Evolutionary conservation across 2,888 invertebrate species (phyloP).

Genomic region (Eulithis prunata): DNA sequence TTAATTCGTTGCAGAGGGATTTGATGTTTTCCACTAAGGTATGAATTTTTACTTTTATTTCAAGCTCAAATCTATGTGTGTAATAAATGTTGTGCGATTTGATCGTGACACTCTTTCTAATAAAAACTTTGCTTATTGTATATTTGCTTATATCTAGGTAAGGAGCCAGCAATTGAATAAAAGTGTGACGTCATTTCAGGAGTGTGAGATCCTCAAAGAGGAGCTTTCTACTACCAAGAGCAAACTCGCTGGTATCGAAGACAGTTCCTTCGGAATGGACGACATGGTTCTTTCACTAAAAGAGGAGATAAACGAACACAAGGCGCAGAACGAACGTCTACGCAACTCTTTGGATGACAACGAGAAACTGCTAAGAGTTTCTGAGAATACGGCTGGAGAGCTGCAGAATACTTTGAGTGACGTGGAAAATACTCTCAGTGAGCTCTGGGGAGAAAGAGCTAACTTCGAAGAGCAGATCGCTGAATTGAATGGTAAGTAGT

Average conservation of each 20-base stretch:
- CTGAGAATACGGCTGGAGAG: constrained; percentile 92
- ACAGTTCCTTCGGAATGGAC: constrained; percentile 88
- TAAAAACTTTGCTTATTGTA: too few relatives aligned
- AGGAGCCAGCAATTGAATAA: too few relatives aligned
- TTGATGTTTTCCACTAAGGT: constrained; percentile 82
- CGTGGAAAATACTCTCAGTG: constrained; percentile 90
- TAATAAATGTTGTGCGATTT: too few relatives aligned
- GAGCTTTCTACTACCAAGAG: constrained; percentile 84
- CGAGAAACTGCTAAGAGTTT: constrained; percentile 82
- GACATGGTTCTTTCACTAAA: constrained; percentile 89
- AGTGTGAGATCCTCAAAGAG: constrained; percentile 87
- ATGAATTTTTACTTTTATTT: too few relatives aligned
- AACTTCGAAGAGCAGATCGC: constrained; percentile 78
- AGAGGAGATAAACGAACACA: constrained; percentile 84
- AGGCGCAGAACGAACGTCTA: constrained; percentile 86
- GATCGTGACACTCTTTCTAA: too few relatives aligned
- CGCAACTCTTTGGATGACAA: constrained; percentile 86
- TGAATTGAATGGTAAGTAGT: constrained; percentile 70
- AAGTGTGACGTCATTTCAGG: constrained; percentile 65
- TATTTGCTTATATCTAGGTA: too few relatives aligned
- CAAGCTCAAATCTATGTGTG: too few relatives aligned
- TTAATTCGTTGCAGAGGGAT: constrained; percentile 80
- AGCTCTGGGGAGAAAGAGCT: constrained; percentile 75
- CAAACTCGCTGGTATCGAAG: constrained; percentile 87
- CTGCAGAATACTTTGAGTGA: constrained; percentile 89